phyloP scores from a whole-genome alignment of 2,888 invertebrate species.

The Lasioglossum calceatum region DNA sequence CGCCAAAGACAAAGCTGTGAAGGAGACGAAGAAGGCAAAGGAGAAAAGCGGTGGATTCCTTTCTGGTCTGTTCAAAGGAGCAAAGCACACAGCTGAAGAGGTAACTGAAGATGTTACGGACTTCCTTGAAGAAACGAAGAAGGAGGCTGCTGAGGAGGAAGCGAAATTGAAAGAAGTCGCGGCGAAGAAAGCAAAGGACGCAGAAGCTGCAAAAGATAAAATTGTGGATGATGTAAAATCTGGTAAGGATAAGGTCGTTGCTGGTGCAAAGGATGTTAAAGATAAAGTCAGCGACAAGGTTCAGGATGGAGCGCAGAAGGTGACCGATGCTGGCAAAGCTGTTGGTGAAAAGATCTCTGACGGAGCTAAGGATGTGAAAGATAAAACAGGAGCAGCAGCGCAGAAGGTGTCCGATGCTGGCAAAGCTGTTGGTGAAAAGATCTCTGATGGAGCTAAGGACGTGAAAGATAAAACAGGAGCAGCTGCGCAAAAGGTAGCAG shows the following conservation, averaged over 20 bases:
- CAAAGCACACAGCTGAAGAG: conserved; percentile 62
- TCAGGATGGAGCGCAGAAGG: background rate
- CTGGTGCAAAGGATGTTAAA: conserved; percentile 43
- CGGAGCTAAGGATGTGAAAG: background rate
- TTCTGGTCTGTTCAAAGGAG: conserved; percentile 61
- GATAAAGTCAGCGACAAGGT: conserved; percentile 60
- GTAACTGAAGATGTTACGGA: conserved; percentile 75
- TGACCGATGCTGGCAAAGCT: background rate
- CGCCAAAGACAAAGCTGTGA: conserved; percentile 82
- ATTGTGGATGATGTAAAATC: conserved; percentile 52
- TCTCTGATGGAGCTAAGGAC: background rate
- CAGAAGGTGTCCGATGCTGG: background rate
- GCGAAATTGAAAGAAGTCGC: background rate
- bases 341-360: background rate
- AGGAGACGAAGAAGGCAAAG: conserved; percentile 64
- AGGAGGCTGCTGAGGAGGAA: background rate
- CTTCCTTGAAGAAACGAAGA: background rate
- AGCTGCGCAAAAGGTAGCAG: background rate
- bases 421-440: conserved; percentile 1
- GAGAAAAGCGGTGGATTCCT: conserved; percentile 53
- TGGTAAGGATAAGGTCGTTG: conserved; percentile 49
- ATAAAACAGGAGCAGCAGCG: background rate
- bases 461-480: conserved; percentile 10
- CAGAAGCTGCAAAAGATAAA: conserved; percentile 44
- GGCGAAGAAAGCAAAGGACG: background rate